Evolutionary conservation across 2,113 vertebrate species (phyloP).

Genomic region (Tupaia tana): DNA sequence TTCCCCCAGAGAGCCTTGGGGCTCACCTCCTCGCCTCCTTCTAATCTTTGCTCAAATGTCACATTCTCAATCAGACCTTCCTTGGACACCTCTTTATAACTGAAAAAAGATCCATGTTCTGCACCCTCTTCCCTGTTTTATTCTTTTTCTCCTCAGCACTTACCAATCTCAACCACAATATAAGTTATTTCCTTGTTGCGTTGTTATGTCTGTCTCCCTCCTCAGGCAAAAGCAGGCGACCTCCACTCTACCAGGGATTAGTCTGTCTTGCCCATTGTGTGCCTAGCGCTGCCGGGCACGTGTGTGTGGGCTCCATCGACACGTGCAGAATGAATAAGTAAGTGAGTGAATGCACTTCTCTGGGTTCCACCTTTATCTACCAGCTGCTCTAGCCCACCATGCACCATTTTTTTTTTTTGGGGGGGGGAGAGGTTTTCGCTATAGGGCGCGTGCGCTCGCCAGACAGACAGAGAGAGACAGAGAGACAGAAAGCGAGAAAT

Average conservation of each 20-base stretch:
- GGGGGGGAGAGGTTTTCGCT: too few species aligned
- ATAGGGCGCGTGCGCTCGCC: too few species aligned
- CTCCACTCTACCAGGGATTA: not conserved
- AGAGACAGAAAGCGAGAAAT: too few species aligned
- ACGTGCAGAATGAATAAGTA: not conserved
- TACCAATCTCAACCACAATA: not conserved
- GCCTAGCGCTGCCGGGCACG: not conserved
- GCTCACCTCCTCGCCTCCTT: not conserved
- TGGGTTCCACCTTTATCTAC: not conserved
- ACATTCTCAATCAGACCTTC: constrained; percentile 34
- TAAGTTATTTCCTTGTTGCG: not conserved
- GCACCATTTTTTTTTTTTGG: not conserved
- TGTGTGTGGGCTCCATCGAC: not conserved
- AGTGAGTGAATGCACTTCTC: not conserved
- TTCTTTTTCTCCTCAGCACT: constrained; percentile 15
- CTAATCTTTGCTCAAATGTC: not conserved
- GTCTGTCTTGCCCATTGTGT: not conserved
- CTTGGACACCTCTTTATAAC: constrained; percentile 29
- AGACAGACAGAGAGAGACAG: too few species aligned
- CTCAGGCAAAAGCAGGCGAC: too few species aligned
- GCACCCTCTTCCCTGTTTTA: not conserved
- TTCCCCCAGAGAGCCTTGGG: too few species aligned
- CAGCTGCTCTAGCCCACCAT: not conserved
- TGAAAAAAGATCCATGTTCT: not conserved
- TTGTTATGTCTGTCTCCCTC: not conserved